Evolutionary conservation across 2,888 invertebrate genomes (phyloP).

Genomic region (Rhagonycha fulva): DNA sequence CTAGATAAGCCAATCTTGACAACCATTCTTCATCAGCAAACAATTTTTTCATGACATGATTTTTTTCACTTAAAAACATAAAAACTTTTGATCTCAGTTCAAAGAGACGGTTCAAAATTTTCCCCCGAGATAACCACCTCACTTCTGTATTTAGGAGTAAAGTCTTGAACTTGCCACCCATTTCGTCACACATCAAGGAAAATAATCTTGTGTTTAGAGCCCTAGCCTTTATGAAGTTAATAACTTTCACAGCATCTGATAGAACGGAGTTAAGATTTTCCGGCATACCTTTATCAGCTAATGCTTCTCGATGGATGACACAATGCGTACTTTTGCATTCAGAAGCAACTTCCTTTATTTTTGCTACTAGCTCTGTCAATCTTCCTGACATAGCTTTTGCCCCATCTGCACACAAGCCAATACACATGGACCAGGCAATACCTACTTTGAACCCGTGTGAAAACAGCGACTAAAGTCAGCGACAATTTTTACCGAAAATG

Average conservation of each 20-base stretch:
- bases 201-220: conserved; percentile 38
- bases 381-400: conserved; percentile 21
- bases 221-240: conserved; percentile 38
- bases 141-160: conserved; percentile 38
- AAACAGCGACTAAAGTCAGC: too few species aligned
- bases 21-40: not conserved
- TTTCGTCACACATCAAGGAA: conserved; percentile 35
- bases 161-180: conserved; percentile 34
- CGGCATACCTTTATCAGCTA: conserved; percentile 38
- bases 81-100: conserved; percentile 34
- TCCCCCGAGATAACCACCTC: conserved; percentile 36
- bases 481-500: too few species aligned
- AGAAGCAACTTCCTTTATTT: conserved; percentile 7
- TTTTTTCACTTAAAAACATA: conserved; percentile 35
- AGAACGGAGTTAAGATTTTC: conserved; percentile 37
- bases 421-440: conserved; percentile 27
- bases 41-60: conserved; percentile 21
- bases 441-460: too few species aligned
- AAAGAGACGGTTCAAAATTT: conserved; percentile 33
- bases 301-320: conserved; percentile 37
- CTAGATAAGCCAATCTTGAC: not conserved
- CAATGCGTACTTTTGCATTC: conserved; percentile 33
- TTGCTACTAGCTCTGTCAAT: conserved; percentile 19
- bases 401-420: conserved; percentile 26
- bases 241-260: conserved; percentile 35